A percentile compares a stretch with the other conserved stretches of the same genome.
Evolutionary conservation across 2,113 vertebrate species (phyloP).

Genomic region (Gopherus flavomarginatus): DNA sequence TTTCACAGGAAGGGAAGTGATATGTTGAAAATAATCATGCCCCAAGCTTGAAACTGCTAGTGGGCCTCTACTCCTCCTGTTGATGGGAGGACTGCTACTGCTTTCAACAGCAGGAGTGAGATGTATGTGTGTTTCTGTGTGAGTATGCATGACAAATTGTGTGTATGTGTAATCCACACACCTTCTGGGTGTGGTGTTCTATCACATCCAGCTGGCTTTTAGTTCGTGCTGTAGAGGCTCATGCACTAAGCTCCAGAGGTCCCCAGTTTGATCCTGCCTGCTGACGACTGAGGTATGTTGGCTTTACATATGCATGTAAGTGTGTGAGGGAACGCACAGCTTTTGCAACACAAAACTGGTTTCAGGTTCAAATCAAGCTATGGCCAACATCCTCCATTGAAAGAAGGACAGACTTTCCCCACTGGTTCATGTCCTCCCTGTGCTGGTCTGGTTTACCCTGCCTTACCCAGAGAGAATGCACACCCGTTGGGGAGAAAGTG

Average conservation of each 20-base stretch:
- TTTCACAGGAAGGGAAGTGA: neutral
- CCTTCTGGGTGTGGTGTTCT: too few relatives aligned
- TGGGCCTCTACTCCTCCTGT: neutral
- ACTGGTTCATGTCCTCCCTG: neutral
- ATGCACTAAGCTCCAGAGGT: too few relatives aligned
- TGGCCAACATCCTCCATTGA: neutral
- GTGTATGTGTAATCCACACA: neutral
- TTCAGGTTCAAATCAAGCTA: neutral
- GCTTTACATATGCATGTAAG: neutral
- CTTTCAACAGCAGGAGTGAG: neutral
- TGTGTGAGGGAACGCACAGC: neutral
- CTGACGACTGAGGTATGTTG: too few relatives aligned
- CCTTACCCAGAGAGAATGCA: neutral
- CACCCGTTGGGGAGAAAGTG: neutral
- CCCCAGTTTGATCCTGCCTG: too few relatives aligned
- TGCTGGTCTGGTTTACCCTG: neutral
- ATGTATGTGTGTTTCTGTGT: neutral
- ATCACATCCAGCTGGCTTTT: too few relatives aligned
- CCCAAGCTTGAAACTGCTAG: neutral
- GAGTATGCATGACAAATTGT: neutral
- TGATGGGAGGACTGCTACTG: neutral
- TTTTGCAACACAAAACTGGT: neutral
- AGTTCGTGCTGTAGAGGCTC: too few relatives aligned
- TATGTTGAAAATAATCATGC: neutral
- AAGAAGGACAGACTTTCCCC: neutral